phyloP scores from a whole-genome alignment of 2,888 invertebrate genomes.

The Eupeodes latifasciatus region DNA sequence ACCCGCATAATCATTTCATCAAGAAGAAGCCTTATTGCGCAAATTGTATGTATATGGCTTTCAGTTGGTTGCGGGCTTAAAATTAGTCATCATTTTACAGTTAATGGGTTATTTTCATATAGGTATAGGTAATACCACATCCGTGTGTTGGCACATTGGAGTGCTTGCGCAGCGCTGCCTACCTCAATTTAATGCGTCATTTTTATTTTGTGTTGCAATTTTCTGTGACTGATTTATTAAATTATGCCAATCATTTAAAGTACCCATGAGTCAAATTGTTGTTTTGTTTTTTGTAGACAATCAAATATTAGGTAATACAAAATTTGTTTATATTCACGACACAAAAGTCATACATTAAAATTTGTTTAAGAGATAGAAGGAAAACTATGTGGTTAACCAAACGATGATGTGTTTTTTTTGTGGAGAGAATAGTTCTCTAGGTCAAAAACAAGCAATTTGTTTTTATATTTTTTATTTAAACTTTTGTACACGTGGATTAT shows the following conservation, averaged over 20 bases:
- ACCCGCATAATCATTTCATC: conserved; percentile 38
- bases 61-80: conserved; percentile 24
- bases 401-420: background rate
- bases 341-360: background rate
- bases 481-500: background rate
- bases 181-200: conserved; percentile 52
- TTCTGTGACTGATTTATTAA: conserved; percentile 38
- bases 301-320: background rate
- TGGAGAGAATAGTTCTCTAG: background rate
- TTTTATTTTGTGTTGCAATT: conserved; percentile 53
- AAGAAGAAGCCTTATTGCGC: background rate
- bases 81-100: conserved; percentile 53
- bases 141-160: conserved; percentile 46
- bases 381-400: too few species aligned
- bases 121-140: conserved; percentile 3
- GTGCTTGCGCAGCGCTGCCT: background rate
- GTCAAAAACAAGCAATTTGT: background rate
- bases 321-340: background rate
- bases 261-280: conserved; percentile 37
- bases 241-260: conserved; percentile 33
- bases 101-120: conserved; percentile 34
- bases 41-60: background rate
- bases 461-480: background rate
- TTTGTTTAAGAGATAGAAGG: too few species aligned
- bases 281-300: background rate